Percentiles rank a stretch among this genome's conserved stretches.
phyloP scores from a whole-genome alignment of 2,888 invertebrate species.

The Euzophera pinguis region DNA sequence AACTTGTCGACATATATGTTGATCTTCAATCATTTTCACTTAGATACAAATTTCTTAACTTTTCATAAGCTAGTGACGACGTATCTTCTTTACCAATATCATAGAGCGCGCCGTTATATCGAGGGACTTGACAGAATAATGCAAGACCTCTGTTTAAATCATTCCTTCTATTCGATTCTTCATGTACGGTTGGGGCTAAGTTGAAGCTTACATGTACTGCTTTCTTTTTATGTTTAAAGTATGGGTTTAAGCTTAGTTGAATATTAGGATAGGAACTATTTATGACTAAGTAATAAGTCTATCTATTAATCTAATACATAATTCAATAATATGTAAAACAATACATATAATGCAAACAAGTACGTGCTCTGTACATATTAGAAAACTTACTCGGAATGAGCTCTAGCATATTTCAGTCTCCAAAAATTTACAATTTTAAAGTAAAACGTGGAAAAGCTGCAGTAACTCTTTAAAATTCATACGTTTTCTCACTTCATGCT shows the following conservation, averaged over 20 bases:
- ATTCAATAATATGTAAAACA: too few species aligned
- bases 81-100: not conserved
- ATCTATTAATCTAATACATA: too few species aligned
- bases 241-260: not conserved
- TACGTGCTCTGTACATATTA: not conserved
- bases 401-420: not conserved
- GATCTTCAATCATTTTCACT: too few species aligned
- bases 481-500: slow-evolving; percentile 10
- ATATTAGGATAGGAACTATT: too few species aligned
- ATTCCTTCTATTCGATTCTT: slow-evolving; percentile 35
- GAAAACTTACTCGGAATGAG: not conserved
- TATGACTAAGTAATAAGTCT: too few species aligned
- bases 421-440: not conserved
- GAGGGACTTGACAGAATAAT: slow-evolving; percentile 51
- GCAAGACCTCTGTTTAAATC: slow-evolving; percentile 55
- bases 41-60: too few species aligned
- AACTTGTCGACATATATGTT: too few species aligned
- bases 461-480: slow-evolving; percentile 11
- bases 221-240: not conserved
- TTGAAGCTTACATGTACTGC: too few species aligned
- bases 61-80: not conserved
- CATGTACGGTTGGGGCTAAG: not conserved
- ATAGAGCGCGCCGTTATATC: slow-evolving; percentile 42
- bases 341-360: too few species aligned
- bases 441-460: slow-evolving; percentile 1